Evolutionary conservation across 2,888 invertebrate species (phyloP), one percentile per base, ranked within the genome.

Genomic region (Apamea crenata): DNA sequence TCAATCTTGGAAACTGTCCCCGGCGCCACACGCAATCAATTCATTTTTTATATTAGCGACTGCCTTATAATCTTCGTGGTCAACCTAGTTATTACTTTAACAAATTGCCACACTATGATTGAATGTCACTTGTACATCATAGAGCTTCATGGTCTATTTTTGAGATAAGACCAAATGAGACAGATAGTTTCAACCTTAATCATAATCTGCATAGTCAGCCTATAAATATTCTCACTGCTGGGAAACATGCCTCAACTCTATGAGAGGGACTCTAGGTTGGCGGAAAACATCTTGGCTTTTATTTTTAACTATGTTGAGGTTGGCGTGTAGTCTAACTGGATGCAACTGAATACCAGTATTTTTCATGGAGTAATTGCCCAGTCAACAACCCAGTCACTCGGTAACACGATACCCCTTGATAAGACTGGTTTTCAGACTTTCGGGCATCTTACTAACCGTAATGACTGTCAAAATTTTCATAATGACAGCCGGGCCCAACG

Each of bases 1-100:
- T 47, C 14, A 67, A 47, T 81, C 75, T 56, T 81, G 2, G 36
- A 47, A 73, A 50, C n/a, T 4, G n/a, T 59, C 4, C 4, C 44
- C 0, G 44, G 75, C 75, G 68, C 82, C 82, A 75, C 80, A 75
- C 67, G 80, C 69, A 50, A 59, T 74, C 3, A 40, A 50, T 66
- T 10, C 0, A n/a, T 81, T 74, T 47, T 80, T 66, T 74, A 32
- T n/a, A 59, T n/a, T 16, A 32, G 74, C 79, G 79, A 74, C 29
- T 66, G 29, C 47, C 50, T 74, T 59, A n/a, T 76, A 2, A 50
- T 63, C 25, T 40, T 75, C 12, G 18, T n/a, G n/a, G n/a, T 10
- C 3, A 0, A 53, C 25, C 18, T 36, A n/a, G 0, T 53, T n/a
- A 36, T 18, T 36, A 5, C 53, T 25, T 25, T 32, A 25, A 8